Conservation (phyloP, 2,888 invertebrate species). For the Parthenolecanium corni region DNA sequence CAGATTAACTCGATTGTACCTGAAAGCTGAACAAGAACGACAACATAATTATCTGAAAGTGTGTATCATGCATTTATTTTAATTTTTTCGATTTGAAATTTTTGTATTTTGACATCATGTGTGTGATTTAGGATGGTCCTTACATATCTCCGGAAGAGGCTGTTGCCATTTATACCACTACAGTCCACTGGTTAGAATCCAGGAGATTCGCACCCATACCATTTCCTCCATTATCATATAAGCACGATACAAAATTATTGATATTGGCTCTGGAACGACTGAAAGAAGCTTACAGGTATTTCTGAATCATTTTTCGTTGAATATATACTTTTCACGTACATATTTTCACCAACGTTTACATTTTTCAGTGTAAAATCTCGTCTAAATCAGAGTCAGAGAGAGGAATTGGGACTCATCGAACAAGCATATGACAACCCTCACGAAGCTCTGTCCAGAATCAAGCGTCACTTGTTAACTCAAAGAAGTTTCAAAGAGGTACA, state of each 20-base stretch:
- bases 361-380: constrained; percentile 77
- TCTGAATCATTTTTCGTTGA: constrained; percentile 34
- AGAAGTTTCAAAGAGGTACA: constrained; percentile 96
- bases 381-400: constrained; percentile 95
- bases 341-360: constrained; percentile 26
- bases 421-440: constrained; percentile 99
- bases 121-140: constrained; percentile 72
- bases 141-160: constrained; percentile 99
- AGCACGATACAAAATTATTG: constrained; percentile 96
- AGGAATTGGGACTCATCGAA: constrained; percentile 95
- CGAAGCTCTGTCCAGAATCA: constrained; percentile 95
- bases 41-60: constrained; percentile 98
- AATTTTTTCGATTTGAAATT: neutral
- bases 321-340: neutral
- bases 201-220: constrained; percentile 97
- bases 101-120: neutral
- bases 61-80: constrained; percentile 24
- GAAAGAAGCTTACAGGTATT: constrained; percentile 82
- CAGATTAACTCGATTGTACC: constrained; percentile 86
- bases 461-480: constrained; percentile 96
- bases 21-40: constrained; percentile 94
- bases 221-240: constrained; percentile 97
- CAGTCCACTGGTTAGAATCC: constrained; percentile 99
- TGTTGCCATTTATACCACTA: constrained; percentile 98
- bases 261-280: constrained; percentile 91